Percentiles rank a stretch among this genome's conserved stretches.
phyloP scores from a whole-genome alignment of 2,797 vertebrate species.

The Macrochelys suwanniensis region DNA sequence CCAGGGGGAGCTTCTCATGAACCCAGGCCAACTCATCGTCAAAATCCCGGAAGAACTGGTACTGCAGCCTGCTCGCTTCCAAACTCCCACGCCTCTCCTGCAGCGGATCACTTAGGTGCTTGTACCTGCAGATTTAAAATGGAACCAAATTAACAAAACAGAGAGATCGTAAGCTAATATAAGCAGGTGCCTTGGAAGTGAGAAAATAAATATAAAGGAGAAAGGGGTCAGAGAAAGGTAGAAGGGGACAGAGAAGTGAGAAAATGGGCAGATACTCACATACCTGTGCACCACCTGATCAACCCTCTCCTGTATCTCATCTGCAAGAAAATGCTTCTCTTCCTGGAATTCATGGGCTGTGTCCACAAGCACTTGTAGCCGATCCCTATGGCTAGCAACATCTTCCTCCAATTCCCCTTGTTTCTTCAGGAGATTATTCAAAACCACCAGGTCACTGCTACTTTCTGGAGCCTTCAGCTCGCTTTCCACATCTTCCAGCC shows the following conservation, averaged over 20 bases:
- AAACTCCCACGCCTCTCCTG: slow-evolving; percentile 81
- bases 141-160: background rate
- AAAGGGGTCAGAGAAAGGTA: background rate
- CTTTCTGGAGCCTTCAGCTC: slow-evolving; percentile 79
- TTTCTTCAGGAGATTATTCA: slow-evolving; percentile 84
- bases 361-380: slow-evolving; percentile 82
- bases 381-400: slow-evolving; percentile 81
- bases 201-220: background rate
- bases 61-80: slow-evolving; percentile 86
- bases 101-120: slow-evolving; percentile 83
- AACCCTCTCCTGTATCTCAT: slow-evolving; percentile 85
- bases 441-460: slow-evolving; percentile 81
- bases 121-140: slow-evolving; percentile 82
- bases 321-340: slow-evolving; percentile 87
- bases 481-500: slow-evolving; percentile 84
- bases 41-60: slow-evolving; percentile 88
- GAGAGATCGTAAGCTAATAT: background rate
- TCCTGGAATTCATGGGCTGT: slow-evolving; percentile 81
- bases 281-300: slow-evolving; percentile 85
- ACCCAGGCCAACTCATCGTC: slow-evolving; percentile 90
- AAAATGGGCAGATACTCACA: background rate
- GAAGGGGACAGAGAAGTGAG: background rate
- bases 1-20: slow-evolving; percentile 83
- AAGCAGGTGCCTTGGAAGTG: background rate
- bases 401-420: slow-evolving; percentile 88